Conservation (phyloP, 2,888 invertebrate species). For the Mesoligia furuncula region DNA sequence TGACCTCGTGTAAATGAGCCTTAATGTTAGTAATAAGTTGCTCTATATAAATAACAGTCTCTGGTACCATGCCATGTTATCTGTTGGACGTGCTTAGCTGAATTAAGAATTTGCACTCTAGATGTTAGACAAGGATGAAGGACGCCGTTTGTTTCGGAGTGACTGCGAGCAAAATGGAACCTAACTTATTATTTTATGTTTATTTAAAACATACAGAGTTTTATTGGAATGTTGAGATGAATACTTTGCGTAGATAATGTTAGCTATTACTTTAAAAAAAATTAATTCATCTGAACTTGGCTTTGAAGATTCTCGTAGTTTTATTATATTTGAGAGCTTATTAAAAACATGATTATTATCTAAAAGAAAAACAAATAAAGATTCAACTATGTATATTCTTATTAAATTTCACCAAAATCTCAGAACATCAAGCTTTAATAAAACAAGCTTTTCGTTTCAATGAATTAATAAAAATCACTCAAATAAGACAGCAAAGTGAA, state of each 20-base stretch:
- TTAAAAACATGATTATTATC: neutral
- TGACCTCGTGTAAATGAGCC: constrained; percentile 17
- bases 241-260: neutral
- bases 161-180: constrained; percentile 43
- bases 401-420: constrained; percentile 7
- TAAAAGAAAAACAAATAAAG: constrained; percentile 1
- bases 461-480: neutral
- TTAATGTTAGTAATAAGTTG: constrained; percentile 38
- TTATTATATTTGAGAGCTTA: neutral
- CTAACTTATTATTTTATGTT: constrained; percentile 37
- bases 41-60: constrained; percentile 57
- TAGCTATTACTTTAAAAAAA: neutral
- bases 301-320: neutral
- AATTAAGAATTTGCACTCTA: constrained; percentile 63
- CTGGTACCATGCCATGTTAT: constrained; percentile 48
- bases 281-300: neutral
- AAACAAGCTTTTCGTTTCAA: constrained; percentile 15
- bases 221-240: neutral
- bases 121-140: constrained; percentile 42
- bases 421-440: constrained; percentile 1
- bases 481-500: constrained; percentile 7
- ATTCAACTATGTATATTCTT: neutral
- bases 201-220: neutral
- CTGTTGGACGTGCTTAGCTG: constrained; percentile 57
- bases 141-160: constrained; percentile 38